phyloP scores from a whole-genome alignment of 1,140 invertebrate genomes.

The Neuroterus valhalla region DNA sequence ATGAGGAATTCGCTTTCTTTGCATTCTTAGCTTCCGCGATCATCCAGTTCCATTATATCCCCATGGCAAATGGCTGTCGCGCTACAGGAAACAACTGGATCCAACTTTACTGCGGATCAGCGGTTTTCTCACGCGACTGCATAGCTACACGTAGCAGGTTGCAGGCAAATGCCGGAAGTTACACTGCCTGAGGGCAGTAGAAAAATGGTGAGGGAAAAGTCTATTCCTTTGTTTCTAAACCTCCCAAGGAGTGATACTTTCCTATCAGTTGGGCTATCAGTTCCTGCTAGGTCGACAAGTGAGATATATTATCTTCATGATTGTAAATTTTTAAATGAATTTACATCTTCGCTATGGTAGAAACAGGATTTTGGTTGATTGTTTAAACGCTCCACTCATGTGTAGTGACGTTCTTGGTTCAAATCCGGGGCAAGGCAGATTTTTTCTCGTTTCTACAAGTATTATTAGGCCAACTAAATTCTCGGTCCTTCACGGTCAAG shows the following conservation, averaged over 20 bases:
- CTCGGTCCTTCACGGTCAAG: too few relatives aligned
- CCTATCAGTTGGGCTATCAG: background rate
- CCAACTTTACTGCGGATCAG: conserved; percentile 5
- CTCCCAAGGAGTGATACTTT: background rate
- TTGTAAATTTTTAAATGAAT: background rate
- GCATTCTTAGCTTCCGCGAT: background rate
- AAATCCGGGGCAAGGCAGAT: too few relatives aligned
- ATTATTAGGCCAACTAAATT: too few relatives aligned
- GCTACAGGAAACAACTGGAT: conserved; percentile 9
- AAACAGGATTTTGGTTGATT: background rate
- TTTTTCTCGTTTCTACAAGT: too few relatives aligned
- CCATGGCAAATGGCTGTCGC: conserved; percentile 1
- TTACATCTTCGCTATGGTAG: too few relatives aligned
- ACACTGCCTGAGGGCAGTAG: conserved; percentile 21
- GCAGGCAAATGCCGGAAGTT: conserved; percentile 19
- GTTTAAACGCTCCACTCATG: too few relatives aligned
- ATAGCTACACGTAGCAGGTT: conserved; percentile 5
- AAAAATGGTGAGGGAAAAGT: background rate
- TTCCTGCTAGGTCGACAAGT: background rate
- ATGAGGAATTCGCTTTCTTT: background rate
- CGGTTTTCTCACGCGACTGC: conserved; percentile 14
- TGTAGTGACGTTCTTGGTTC: too few relatives aligned
- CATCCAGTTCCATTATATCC: conserved; percentile 4
- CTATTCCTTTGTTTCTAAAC: conserved; percentile 7
- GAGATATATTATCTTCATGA: background rate